Evolutionary conservation across 2,113 vertebrate genomes (phyloP), one percentile per base, ranked within the genome.

Genomic region (Oncorhynchus clarkii): DNA sequence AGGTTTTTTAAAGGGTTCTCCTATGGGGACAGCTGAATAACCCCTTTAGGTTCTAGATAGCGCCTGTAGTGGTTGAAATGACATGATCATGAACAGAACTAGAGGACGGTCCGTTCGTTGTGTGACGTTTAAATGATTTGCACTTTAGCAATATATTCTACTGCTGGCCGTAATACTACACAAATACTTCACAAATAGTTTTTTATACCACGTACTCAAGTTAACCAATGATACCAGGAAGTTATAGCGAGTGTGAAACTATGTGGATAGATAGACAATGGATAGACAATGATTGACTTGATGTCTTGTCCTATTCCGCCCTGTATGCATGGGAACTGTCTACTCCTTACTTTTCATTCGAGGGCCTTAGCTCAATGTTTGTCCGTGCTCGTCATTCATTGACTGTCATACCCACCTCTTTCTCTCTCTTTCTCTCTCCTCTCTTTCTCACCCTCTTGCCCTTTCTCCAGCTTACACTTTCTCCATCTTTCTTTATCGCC

Each of bases 291-390:
- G 29, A 80, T 73, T 84, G 85, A 84, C 54, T 89, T 82, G 18
- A 20, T 18, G 89, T 87, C 80, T 78, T 70, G 67, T 87, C 82
- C 79, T 70, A 62, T 82, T 88, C 74, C 80, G 84, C 77, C 74
- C 75, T 77, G 82, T 82, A 81, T 80, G 91, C 51, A 54, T 54
- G 91, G 89, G 90, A 91, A 92, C 89, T 86, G 84, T 90, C 91
- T 83, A 89, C 88, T 82, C 71, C 70, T 13, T 7, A 6, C 77
- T 59, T 86, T 78, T 79, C 78, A 74, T 76, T 80, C 75, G 71
- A 13, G 82, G 22, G 75, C 80, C 81, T 75, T 84, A 80, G 85
- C 74, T 76, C 81, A 83, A 26, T 89, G 79, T 89, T 88, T 90
- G 86, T 78, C 77, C 3, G 80, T 2, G n/a, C 86, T 83, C 81